Conservation (phyloP, 2,797 vertebrate species). For the Karalla daura region DNA sequence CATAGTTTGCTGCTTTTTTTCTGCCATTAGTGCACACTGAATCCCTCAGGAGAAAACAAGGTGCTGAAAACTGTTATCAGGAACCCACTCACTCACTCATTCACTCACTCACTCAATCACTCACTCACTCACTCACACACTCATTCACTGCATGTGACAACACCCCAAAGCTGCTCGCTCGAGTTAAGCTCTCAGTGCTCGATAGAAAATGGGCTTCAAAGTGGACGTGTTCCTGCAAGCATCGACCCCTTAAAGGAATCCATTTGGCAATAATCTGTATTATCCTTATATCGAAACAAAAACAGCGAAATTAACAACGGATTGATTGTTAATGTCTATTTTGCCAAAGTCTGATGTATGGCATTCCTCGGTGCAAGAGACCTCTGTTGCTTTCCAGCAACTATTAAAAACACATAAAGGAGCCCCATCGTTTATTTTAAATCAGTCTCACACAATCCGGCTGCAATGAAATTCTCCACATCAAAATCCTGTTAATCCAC, state of each 20-base stretch:
- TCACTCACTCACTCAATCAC: slow-evolving; percentile 1
- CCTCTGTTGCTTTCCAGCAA: background rate
- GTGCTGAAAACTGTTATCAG: background rate
- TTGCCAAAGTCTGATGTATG: background rate
- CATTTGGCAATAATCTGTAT: background rate
- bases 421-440: background rate
- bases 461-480: background rate
- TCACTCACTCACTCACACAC: slow-evolving; percentile 2
- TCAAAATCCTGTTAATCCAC: background rate
- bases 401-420: slow-evolving; percentile 1
- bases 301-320: background rate
- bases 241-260: background rate
- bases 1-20: background rate
- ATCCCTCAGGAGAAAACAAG: slow-evolving; percentile 5
- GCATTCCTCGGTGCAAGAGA: background rate
- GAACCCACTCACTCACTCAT: background rate
- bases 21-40: background rate
- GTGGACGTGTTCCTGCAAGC: background rate
- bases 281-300: background rate
- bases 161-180: background rate
- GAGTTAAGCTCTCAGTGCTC: background rate
- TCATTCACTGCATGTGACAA: background rate
- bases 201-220: background rate
- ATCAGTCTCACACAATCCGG: background rate
- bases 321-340: background rate